These are phyloP conservation scores for Amphiprion percula DNA, from an alignment of 2,113 vertebrate genomes.

Conservation along the genomic window DNA sequence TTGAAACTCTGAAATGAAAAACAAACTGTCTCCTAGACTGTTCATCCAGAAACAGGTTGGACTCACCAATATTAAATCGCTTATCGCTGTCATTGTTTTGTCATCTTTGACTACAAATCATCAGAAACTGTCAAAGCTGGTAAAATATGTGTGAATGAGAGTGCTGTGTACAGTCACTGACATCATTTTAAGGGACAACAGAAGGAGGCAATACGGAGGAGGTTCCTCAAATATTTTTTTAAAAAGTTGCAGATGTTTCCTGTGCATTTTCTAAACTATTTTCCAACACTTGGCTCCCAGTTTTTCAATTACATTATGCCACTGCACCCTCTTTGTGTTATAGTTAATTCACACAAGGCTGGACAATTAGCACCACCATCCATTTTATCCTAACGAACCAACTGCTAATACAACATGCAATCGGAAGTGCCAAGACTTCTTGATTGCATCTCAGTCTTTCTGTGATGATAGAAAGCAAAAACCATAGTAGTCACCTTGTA, in stretches of 20 bases:
- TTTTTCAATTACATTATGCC: too few relatives aligned
- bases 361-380: too few relatives aligned
- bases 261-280: too few relatives aligned
- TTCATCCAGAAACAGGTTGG: not conserved
- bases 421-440: too few relatives aligned
- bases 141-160: not conserved
- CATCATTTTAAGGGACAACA: not conserved
- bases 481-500: too few relatives aligned
- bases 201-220: not conserved
- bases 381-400: too few relatives aligned
- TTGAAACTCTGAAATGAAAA: constrained; percentile 12
- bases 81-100: not conserved
- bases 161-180: not conserved
- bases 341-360: too few relatives aligned
- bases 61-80: not conserved
- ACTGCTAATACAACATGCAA: too few relatives aligned
- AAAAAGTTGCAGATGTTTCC: not conserved
- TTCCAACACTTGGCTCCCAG: too few relatives aligned
- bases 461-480: too few relatives aligned
- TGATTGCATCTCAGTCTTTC: too few relatives aligned
- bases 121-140: not conserved
- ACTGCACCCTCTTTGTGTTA: too few relatives aligned
- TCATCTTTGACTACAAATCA: not conserved
- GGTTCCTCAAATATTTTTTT: not conserved
- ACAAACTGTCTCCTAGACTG: not conserved